Base-by-base conservation (phyloP, 1,140 invertebrate species). In the Acromyrmex heyeri region DNA sequence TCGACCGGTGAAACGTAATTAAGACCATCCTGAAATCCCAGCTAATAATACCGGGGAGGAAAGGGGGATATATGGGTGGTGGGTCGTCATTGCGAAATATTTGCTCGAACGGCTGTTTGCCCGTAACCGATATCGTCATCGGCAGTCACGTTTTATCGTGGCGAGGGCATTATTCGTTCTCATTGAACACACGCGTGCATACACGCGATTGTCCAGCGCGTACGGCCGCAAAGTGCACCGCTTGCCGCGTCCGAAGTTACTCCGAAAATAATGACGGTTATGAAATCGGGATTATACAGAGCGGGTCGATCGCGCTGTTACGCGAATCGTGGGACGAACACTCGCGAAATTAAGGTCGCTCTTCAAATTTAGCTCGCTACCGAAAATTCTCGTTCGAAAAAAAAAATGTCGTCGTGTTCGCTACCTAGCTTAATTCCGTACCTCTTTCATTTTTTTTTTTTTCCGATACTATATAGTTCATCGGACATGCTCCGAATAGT, bases 131-230 rank as follows among this genome's bases (percentile, higher is more conserved):
- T 83, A 83, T 83, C 79, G 79, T 83, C 79, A 82, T 82, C 57
- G 79, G 30, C 69, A 50, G 79, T 83, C 79, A 83, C 79, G 79
- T 83, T 83, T 83, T 83, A 83, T 83, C 79, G 79, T 48, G 67
- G 53, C 67, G 55, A n/a, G 18, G 18, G 38, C 38, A 61, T 82
- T 82, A 82, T 48, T 82, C 67, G 79, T 61, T 75, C 67, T 21
- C 78, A 3, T 48, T 44, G 34, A 8, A 44, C 14, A 3, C 34
- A 16, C 55, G 53, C 65, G 72, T 18, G 21, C 50, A 55, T 2
- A 34, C 48, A 69, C 14, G 5, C 55, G 69, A 72, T 70, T 70
- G 78, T 57, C 12, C 67, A 38, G 3, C 24, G 24, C 34, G 55
- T 5, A 34, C 38, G 55, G 69, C 55, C 79, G 55, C 69, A 50